Evolutionary conservation across 2,113 vertebrate species (phyloP).

Genomic region (Atrichornis clamosus): DNA sequence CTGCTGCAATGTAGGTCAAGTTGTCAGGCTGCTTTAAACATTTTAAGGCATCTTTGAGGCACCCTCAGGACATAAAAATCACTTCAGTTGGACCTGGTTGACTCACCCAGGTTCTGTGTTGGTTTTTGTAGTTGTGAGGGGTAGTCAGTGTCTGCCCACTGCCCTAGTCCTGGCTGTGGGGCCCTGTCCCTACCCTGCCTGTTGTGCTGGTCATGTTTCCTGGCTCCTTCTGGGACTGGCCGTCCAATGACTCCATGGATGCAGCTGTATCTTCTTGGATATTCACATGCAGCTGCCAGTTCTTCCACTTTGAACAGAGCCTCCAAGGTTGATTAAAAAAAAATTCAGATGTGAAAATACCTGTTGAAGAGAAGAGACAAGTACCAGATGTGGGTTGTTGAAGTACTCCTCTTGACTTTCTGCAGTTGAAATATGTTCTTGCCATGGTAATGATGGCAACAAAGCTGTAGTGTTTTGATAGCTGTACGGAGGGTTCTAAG

Average conservation of each 20-base stretch:
- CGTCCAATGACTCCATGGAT: rapidly evolving
- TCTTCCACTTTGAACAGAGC: not conserved
- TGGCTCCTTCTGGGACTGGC: not conserved
- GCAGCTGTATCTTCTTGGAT: not conserved
- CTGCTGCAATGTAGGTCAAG: rapidly evolving
- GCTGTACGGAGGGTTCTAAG: not conserved
- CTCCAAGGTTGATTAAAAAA: not conserved
- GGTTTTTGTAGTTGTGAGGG: rapidly evolving
- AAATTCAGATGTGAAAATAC: not conserved
- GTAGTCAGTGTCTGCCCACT: rapidly evolving
- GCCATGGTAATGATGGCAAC: not conserved
- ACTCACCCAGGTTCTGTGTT: too few relatives aligned
- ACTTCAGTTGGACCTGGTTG: not conserved
- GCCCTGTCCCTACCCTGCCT: rapidly evolving
- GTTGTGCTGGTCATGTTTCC: rapidly evolving
- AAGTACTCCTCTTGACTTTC: not conserved
- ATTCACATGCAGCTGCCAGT: not conserved
- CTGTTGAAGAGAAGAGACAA: not conserved
- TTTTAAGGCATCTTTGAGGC: not conserved
- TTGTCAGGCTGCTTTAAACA: not conserved
- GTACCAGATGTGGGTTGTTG: not conserved
- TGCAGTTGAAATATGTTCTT: not conserved
- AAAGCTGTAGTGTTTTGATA: not conserved
- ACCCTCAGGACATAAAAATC: not conserved
- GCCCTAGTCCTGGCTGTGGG: not conserved